Base-by-base conservation (phyloP, 2,113 vertebrate genomes). In the Heterochromis multidens region DNA sequence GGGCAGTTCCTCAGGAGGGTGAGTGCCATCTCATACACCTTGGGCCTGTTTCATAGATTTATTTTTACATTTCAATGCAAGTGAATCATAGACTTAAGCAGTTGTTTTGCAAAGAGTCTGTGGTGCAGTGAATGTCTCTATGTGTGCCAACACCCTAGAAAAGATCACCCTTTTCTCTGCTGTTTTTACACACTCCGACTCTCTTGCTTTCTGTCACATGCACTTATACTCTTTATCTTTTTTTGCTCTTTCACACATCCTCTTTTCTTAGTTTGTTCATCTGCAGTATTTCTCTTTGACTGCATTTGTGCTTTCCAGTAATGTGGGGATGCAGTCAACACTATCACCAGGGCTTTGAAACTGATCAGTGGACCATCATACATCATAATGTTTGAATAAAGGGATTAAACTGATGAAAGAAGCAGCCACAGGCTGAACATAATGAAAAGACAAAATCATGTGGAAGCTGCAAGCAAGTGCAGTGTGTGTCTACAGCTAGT, bases 371-470 rank as follows among this genome's bases (percentile, higher is more conserved):
- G 54, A 46, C 88, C 76, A 10, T 89, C 72, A 58, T 57, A 70
- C 40, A 49, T 91, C 85, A 88, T 84, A 67, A 80, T 90, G 86
- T 82, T 83, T 88, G 54, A 89, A 84, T 93, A 77, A 87, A 88
- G 82, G 85, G 86, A 91, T 90, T 88, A 93, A 63, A 77, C 72
- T 67, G 80, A 90, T 63, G 88, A 89, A 82, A 82, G 83, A 86
- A 37, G 83, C 40, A 43, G 79, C 70, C 43, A 67, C 52, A 82
- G 21, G 81, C 37, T 2, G n/a, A 37, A 60, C 57, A 58, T 83
- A 92, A 91, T 86, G 83, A 86, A 80, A 80, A 83, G 35, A 83
- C 37, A 83, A 79, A 87, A 49, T 67, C 37, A 31, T 19, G 35
- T 11, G 79, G 74, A 81, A 61, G 33, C 54, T 46, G 23, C 60